These are phyloP conservation scores for Xyrauchen texanus DNA, from an alignment of 2,113 vertebrate species.

Conservation along the genomic window DNA sequence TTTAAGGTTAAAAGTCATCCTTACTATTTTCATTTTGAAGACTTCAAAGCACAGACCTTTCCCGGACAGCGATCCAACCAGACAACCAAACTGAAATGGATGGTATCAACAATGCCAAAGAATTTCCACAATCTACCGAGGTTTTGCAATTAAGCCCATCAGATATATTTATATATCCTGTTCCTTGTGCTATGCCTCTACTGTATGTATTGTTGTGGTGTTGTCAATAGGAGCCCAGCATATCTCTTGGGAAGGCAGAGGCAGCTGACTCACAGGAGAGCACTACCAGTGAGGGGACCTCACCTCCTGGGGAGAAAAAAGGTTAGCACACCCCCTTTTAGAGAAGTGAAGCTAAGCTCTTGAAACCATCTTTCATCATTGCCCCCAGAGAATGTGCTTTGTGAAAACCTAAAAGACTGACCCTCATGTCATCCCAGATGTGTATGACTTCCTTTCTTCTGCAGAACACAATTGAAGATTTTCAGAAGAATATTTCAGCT, in stretches of 20 bases:
- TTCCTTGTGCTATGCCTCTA: too few species aligned
- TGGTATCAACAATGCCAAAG: slow-evolving; percentile 48
- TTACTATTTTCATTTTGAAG: slow-evolving; percentile 54
- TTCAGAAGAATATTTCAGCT: too few species aligned
- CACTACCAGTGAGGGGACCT: slow-evolving; percentile 79
- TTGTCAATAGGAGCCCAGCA: slow-evolving; percentile 63
- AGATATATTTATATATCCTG: too few species aligned
- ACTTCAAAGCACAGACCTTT: slow-evolving; percentile 75
- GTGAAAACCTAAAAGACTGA: too few species aligned
- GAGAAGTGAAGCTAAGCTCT: slow-evolving; percentile 59
- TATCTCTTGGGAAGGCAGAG: slow-evolving; percentile 65
- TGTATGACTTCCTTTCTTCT: too few species aligned
- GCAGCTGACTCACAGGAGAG: slow-evolving; percentile 82
- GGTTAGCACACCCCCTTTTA: slow-evolving; percentile 61
- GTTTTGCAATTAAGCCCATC: slow-evolving; percentile 38
- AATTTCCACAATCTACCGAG: slow-evolving; percentile 51
- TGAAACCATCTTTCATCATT: slow-evolving; percentile 64
- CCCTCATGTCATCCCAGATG: too few species aligned
- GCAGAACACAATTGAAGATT: too few species aligned
- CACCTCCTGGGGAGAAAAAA: slow-evolving; percentile 68
- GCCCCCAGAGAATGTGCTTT: slow-evolving; percentile 21
- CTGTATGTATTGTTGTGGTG: slow-evolving; percentile 56
- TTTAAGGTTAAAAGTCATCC: neutral
- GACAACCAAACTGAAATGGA: slow-evolving; percentile 61
- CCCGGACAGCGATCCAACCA: slow-evolving; percentile 53